phyloP scores from a whole-genome alignment of 2,888 invertebrate genomes.

The Achlya flavicornis region DNA sequence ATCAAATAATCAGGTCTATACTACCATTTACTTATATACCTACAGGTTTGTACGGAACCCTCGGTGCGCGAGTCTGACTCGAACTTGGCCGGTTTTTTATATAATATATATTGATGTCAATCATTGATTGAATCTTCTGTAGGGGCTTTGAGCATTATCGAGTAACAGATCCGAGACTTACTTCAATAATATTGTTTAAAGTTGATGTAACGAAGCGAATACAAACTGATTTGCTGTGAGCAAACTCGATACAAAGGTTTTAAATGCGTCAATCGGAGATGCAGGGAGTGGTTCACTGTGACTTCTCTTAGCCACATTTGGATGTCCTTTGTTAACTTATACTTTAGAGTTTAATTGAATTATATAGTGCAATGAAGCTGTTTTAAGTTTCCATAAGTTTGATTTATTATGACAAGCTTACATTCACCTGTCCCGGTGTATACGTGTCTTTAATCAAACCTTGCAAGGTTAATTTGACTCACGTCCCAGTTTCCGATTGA shows the following conservation, averaged over 20 bases:
- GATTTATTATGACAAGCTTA: background rate
- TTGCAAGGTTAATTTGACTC: too few species aligned
- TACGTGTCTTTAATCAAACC: too few species aligned
- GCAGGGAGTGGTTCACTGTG: background rate
- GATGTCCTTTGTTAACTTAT: background rate
- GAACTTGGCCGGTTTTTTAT: too few species aligned
- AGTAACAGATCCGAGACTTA: background rate
- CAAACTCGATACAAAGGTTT: background rate
- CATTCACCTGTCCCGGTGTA: too few species aligned
- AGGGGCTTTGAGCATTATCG: background rate
- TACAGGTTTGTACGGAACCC: too few species aligned
- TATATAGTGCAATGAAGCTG: background rate
- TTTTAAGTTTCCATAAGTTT: background rate
- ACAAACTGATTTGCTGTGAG: background rate
- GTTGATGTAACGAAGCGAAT: background rate
- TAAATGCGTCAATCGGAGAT: slow-evolving; percentile 1
- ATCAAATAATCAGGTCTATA: too few species aligned
- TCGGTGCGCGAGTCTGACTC: too few species aligned
- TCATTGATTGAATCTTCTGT: too few species aligned
- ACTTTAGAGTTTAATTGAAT: background rate
- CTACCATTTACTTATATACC: too few species aligned
- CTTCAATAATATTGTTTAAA: background rate
- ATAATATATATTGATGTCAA: too few species aligned
- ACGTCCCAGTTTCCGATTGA: too few species aligned
- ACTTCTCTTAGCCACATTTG: background rate